These are phyloP conservation scores for Albula glossodonta DNA, from an alignment of 2,113 vertebrate species.

Conservation along the genomic window DNA sequence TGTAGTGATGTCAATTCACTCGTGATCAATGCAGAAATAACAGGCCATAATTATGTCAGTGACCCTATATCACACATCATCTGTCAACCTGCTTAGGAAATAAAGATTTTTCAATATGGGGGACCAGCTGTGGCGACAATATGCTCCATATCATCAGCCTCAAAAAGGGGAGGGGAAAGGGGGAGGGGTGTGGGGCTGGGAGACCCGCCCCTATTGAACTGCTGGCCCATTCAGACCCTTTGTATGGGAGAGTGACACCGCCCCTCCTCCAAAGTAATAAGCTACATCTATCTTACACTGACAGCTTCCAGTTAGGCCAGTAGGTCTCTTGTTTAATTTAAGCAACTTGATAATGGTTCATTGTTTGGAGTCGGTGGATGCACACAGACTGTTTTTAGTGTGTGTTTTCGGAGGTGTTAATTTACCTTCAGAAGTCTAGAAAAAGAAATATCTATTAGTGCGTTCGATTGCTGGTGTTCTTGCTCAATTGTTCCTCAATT, in stretches of 20 bases:
- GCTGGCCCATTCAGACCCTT: constrained; percentile 45
- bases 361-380: constrained; percentile 62
- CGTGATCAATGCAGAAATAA: constrained; percentile 42
- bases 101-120: constrained; percentile 45
- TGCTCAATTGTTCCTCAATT: neutral
- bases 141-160: constrained; percentile 44
- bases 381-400: constrained; percentile 51
- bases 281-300: constrained; percentile 68
- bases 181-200: constrained; percentile 37
- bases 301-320: constrained; percentile 64
- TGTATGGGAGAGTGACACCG: constrained; percentile 35
- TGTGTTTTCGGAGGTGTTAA: constrained; percentile 52
- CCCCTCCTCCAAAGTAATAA: constrained; percentile 55
- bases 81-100: constrained; percentile 42
- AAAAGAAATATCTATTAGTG: constrained; percentile 59
- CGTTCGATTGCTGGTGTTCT: constrained; percentile 6
- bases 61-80: constrained; percentile 40
- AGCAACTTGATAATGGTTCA: constrained; percentile 69
- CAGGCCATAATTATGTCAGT: constrained; percentile 40
- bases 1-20: constrained; percentile 43
- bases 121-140: constrained; percentile 50
- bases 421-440: constrained; percentile 54
- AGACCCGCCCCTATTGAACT: constrained; percentile 32
- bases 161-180: constrained; percentile 18
- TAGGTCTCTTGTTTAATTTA: constrained; percentile 68